Base-by-base conservation (phyloP, 2,888 invertebrate species). In the Cartodere bifasciata region DNA sequence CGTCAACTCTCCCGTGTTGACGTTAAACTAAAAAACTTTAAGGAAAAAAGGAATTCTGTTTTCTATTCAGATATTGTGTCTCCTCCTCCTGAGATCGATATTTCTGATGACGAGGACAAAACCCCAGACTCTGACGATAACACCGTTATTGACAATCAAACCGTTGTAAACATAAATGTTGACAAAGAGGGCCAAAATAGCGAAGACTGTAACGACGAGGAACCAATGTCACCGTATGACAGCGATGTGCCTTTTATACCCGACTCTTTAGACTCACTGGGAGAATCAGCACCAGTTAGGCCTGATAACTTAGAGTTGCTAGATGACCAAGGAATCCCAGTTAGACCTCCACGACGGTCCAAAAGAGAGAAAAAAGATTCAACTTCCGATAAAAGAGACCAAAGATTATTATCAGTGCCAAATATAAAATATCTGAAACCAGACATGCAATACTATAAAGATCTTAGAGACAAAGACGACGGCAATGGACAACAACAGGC, bases 1-100 rank as follows among this genome's bases (percentile, higher is more conserved):
- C 73, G 83, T 46, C 83, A 84, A 60, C 68, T 85, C 46, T 82
- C 81, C 39, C 79, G 72, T 60, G 84, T 83, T 43, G 81, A 82
- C 54, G 64, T 77, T 48, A 81, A 77, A 56, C 62, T 78, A 37
- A 78, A 78, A 55, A 75, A 74, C 47, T 58, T 65, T 26, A 53
- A 63, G 39, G 66, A 67, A 31, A 65, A 60, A 46, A 43, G 56
- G 23, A 52, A 53, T 35, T 59, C 60, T 16, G 44, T 57, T n/a
- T 59, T 61, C 45, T 58, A 58, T 39, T 50, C 53, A 21, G 50
- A 51, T 9, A 28, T 42, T 13, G 44, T 47, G 13, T 50, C 48
- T 11, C 51, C 54, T 4, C 45, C 42, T 13, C 40, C 34, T 34
- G 35, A 16, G 14, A 49, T 47, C 15, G 29, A 37, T 9, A 33